Evolutionary conservation across 2,797 vertebrate genomes (phyloP), one percentile per base, ranked within the genome.

Genomic region (Holocentrus rufus): DNA sequence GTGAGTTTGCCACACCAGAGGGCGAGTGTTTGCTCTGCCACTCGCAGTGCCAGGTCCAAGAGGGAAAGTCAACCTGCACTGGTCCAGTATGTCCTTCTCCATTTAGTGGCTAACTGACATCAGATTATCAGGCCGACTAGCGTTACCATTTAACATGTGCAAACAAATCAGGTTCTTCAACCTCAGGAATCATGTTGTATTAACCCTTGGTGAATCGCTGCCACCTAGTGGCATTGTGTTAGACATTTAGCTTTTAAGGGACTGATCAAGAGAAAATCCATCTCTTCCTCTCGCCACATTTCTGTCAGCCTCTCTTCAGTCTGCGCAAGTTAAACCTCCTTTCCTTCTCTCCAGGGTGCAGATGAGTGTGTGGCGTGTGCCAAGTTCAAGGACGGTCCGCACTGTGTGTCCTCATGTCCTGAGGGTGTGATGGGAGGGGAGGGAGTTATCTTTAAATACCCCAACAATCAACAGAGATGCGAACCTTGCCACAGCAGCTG

Each of bases 351-450:
- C 0, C 80, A 98, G 97, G 96, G 97, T 4, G 95, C 96, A 3
- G 94, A 97, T 71, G 85, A 95, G 68, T 99, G 97, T 87, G 76
- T 90, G 44, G 89, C 84, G 3, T 99, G 97, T 71, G 92, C 93
- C 25, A 93, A 86, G 61, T 92, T 94, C 68, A 91, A 92, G 65
- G 97, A 99, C 1, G 97, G 97, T 0, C 96, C 95, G 1, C 95
- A 98, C 87, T 99, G 97, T 61, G 97, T 99, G 58, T 92, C 93
- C 65, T 91, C 84, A 1, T 99, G 97, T 85, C 97, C 97, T 5
- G 83, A 94, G 2, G 96, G 96, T 0, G 89, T 98, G 77, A 92
- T 96, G 87, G 96, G 95, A 25, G 95, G 93, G 74, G 95, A 95
- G 17, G 95, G 95, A 0, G 89, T 94, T 71, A 96, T 99, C 91